phyloP scores from a whole-genome alignment of 2,888 invertebrate genomes.

The Caenorhabditis drosophilae region DNA sequence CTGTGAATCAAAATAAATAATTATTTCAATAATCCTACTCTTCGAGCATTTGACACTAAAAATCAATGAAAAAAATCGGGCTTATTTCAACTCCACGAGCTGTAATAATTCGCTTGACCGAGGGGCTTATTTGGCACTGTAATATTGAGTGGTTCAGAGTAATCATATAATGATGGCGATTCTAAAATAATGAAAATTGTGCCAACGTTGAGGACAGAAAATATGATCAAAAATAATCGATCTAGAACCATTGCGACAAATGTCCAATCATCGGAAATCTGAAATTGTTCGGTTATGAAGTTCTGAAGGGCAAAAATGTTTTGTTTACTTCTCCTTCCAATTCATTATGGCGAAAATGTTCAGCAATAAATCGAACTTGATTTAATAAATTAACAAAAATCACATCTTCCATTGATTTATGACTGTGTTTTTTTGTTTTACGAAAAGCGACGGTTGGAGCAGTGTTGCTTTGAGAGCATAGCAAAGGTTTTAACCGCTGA shows the following conservation, averaged over 20 bases:
- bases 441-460: conserved; percentile 53
- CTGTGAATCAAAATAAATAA: too few relatives aligned
- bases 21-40: neutral
- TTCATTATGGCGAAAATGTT: conserved; percentile 66
- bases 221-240: conserved; percentile 66
- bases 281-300: too few relatives aligned
- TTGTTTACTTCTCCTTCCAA: conserved; percentile 63
- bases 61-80: neutral
- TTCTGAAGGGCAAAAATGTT: too few relatives aligned
- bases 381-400: conserved; percentile 63
- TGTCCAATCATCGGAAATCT: conserved; percentile 68
- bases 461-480: conserved; percentile 32
- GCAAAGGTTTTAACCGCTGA: conserved; percentile 34
- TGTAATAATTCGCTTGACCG: conserved; percentile 61
- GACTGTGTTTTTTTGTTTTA: conserved; percentile 44
- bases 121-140: conserved; percentile 65
- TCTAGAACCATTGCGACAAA: conserved; percentile 69
- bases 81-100: conserved; percentile 9
- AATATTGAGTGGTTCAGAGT: conserved; percentile 62
- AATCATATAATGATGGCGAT: conserved; percentile 66
- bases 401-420: conserved; percentile 58
- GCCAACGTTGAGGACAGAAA: conserved; percentile 66
- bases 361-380: conserved; percentile 68
- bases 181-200: conserved; percentile 66
- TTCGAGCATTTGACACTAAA: neutral